Evolutionary conservation across 2,888 invertebrate species (phyloP).

Genomic region (Morpho achilles): DNA sequence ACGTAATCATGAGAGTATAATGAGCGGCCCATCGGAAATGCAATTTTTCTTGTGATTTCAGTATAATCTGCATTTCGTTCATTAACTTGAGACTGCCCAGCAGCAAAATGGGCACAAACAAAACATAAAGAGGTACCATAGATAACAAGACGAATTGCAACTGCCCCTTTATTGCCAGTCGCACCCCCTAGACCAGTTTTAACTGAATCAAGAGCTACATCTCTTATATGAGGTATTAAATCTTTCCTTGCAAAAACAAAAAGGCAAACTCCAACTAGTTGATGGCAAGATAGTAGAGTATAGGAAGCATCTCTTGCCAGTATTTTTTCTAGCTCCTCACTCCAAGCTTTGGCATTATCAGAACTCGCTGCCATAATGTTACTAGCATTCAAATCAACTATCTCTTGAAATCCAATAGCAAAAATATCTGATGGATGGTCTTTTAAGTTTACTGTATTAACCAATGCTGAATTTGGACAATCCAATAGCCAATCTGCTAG

Average conservation of each 20-base stretch:
- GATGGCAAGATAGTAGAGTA: constrained; percentile 94
- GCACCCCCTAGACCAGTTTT: constrained; percentile 99
- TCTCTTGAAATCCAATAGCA: constrained; percentile 99
- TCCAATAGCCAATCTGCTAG: constrained; percentile 94
- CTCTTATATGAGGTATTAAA: constrained; percentile 92
- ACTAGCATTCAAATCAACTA: constrained; percentile 98
- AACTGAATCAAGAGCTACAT: constrained; percentile 96
- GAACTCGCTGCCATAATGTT: constrained; percentile 97
- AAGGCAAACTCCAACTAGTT: constrained; percentile 97
- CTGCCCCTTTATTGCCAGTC: constrained; percentile 98
- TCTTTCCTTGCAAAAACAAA: constrained; percentile 96
- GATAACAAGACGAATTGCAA: constrained; percentile 93
- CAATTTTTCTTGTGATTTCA: constrained; percentile 94
- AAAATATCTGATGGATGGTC: constrained; percentile 92
- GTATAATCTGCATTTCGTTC: constrained; percentile 98
- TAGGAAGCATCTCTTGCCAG: constrained; percentile 93
- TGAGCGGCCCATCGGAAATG: constrained; percentile 94
- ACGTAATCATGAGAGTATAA: constrained; percentile 98
- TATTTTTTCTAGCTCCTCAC: constrained; percentile 95
- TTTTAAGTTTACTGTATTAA: constrained; percentile 66
- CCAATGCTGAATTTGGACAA: constrained; percentile 80
- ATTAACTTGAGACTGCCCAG: constrained; percentile 96
- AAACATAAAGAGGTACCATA: constrained; percentile 97
- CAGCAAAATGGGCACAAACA: constrained; percentile 99
- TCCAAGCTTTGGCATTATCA: constrained; percentile 97